Percentiles rank a stretch among this genome's conserved stretches.
Conservation (phyloP, 2,888 invertebrate species). For the Acanthococcus lagerstroemiae region DNA sequence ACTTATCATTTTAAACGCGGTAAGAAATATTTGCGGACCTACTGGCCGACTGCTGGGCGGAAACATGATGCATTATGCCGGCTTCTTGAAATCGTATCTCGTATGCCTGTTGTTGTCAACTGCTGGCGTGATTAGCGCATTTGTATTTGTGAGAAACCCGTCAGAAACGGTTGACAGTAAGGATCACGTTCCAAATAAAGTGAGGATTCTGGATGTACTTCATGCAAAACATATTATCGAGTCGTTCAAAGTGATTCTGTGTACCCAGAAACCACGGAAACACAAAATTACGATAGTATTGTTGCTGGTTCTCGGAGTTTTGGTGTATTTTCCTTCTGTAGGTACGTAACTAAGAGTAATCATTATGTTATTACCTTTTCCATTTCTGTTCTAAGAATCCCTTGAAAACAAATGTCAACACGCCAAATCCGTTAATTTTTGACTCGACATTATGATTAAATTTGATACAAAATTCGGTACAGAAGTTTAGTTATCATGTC, state of each 20-base stretch:
- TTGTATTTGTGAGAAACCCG: background rate
- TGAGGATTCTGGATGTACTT: background rate
- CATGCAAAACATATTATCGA: background rate
- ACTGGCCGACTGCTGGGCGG: background rate
- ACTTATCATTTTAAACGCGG: background rate
- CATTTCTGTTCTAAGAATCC: no score
- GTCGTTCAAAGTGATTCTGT: background rate
- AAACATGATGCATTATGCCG: background rate
- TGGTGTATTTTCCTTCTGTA: no score
- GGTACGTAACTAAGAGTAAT: no score
- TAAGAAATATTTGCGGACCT: background rate
- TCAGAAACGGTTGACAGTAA: background rate
- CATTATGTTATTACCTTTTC: no score
- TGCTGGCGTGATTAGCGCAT: background rate
- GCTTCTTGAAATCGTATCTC: conserved; percentile 1
- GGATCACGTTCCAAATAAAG: no score
- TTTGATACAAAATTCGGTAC: no score
- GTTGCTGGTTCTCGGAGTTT: no score
- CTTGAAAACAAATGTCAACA: no score
- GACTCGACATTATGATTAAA: no score
- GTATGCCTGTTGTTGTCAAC: background rate
- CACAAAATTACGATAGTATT: background rate
- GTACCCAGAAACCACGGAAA: background rate
- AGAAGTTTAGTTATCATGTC: no score
- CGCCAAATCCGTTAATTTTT: no score